Base-by-base conservation (phyloP, 2,113 vertebrate species). In the Xiphophorus hellerii region DNA sequence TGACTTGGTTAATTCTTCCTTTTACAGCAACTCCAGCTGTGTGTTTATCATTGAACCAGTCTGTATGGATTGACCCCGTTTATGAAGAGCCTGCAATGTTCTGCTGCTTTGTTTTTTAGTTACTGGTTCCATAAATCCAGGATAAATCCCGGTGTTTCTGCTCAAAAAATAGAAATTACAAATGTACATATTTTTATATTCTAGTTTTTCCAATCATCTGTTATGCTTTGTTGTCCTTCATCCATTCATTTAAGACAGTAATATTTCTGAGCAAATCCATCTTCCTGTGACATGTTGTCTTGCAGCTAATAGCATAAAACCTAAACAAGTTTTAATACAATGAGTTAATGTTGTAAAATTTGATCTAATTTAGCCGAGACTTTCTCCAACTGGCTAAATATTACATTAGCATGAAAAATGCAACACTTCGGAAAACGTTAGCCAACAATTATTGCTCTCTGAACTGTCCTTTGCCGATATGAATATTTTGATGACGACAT, bases 31-130 rank as follows among this genome's bases (percentile, higher is more conserved):
- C 14, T 6, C 13, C 58, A 39, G 35, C 70, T 62, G 64, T 66
- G 54, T 66, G 64, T 73, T 72, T 84, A 74, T 74, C 70, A 77
- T 8, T 66, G 66, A 76, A 35, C 42, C 27, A 8, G 14, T 71
- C 7, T 64, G 13, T 84, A 87, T 89, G 42, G 83, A 91, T 81
- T 74, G 80, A 86, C 88, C 87, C 14, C 42, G 20, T 73, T 71
- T 74, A 25, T 69, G 2, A 62, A 31, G 72, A 85, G 83, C 15
- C 1, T 9, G 0, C 63, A 28, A 31, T 66, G 22, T 39, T 29
- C 51, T 62, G 62, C 54, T 65, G n/a, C 30, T 81, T 22, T 60
- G 37, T 63, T 5, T 3, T 74, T 67, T 35, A 20, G 14, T 69
- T 29, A 17, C 13, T n/a, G 22, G 7, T n/a, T 58, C 15, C 17